Evolutionary conservation across 1,140 invertebrate species (phyloP).

Genomic region (Zaprionus davidi): DNA sequence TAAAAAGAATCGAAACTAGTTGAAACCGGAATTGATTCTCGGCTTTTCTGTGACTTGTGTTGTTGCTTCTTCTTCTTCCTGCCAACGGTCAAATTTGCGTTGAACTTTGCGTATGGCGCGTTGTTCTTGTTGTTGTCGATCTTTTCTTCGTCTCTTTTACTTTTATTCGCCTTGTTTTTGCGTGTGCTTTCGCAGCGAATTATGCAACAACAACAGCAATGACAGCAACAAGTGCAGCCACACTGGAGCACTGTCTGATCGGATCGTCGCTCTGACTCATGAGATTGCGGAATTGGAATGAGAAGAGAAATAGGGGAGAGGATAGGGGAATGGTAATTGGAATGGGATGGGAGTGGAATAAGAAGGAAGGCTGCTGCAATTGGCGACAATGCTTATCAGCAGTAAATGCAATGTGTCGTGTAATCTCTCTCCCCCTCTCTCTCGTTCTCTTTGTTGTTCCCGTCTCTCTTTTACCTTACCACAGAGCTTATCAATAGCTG

Average conservation of each 20-base stretch:
- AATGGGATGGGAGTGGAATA: not conserved
- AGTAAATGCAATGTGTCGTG: conserved; percentile 18
- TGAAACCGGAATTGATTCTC: conserved; percentile 28
- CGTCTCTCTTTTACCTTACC: conserved; percentile 7
- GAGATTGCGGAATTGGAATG: not conserved
- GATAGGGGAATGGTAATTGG: not conserved
- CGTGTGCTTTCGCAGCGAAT: conserved; percentile 18
- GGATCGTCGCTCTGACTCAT: conserved; percentile 25
- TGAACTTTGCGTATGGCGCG: conserved; percentile 43
- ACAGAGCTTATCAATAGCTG: conserved; percentile 27
- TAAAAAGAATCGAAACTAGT: conserved; percentile 26
- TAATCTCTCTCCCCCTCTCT: not conserved
- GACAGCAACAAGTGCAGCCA: conserved; percentile 20
- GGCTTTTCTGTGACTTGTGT: not conserved
- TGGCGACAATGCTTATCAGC: conserved; percentile 29
- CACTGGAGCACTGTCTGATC: conserved; percentile 28
- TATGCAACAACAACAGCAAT: conserved; percentile 39
- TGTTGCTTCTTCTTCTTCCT: conserved; percentile 12
- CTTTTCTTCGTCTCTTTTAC: not conserved
- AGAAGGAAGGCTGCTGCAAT: conserved; percentile 5
- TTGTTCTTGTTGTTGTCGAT: conserved; percentile 8
- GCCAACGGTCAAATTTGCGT: conserved; percentile 27
- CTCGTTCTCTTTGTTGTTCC: not conserved
- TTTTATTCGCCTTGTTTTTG: not conserved
- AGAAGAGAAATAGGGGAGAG: not conserved